These are phyloP conservation scores for Cerceris rybyensis DNA, from an alignment of 2,888 invertebrate species.

Conservation along the genomic window DNA sequence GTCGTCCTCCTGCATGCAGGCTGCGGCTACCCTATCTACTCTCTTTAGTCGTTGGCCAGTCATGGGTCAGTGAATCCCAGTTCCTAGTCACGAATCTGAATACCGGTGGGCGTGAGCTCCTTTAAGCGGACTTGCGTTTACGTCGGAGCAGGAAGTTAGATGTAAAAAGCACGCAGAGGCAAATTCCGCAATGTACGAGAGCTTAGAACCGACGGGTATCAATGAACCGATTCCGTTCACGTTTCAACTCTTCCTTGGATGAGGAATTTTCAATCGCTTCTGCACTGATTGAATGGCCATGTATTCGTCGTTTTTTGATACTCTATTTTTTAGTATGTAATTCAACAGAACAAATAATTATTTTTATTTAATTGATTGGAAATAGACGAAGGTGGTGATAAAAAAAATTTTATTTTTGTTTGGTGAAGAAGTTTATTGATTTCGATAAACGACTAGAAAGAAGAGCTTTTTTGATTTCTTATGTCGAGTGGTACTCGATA, in stretches of 20 bases:
- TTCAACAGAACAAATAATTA: no score
- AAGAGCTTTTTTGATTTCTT: no score
- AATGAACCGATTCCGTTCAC: neutral
- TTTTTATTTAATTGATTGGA: no score
- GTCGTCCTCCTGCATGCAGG: slow-evolving; percentile 65
- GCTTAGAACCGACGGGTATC: slow-evolving; percentile 10
- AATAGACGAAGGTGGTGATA: no score
- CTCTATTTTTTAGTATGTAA: no score
- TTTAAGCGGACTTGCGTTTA: slow-evolving; percentile 58
- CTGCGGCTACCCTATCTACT: slow-evolving; percentile 45
- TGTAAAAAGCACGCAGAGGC: slow-evolving; percentile 18
- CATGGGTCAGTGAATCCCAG: slow-evolving; percentile 80
- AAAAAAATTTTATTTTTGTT: no score
- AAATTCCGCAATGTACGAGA: slow-evolving; percentile 20
- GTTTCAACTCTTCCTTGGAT: neutral
- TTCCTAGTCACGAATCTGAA: slow-evolving; percentile 80
- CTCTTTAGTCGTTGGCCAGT: slow-evolving; percentile 66
- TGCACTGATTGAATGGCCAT: no score
- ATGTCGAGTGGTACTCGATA: no score
- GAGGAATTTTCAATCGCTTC: no score
- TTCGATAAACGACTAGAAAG: no score
- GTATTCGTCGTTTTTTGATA: no score
- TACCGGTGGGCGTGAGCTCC: slow-evolving; percentile 66
- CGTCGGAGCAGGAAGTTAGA: slow-evolving; percentile 52
- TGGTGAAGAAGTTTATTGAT: no score